Base-by-base conservation (phyloP, 2,113 vertebrate species). In the Nymphicus hollandicus region DNA sequence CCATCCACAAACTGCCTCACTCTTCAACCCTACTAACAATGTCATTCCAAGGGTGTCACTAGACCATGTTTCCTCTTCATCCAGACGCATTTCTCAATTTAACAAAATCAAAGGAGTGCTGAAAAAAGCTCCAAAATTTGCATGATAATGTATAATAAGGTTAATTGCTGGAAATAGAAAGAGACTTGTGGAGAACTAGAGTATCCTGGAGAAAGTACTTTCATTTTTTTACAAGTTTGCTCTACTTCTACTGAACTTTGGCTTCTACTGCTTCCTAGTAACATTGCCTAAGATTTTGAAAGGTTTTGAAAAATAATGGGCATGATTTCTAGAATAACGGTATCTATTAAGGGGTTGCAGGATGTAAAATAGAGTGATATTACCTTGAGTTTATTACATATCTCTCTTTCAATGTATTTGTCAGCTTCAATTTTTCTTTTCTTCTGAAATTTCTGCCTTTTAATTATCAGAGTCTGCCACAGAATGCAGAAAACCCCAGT, bases 281-380 rank as follows among this genome's bases (percentile, higher is more conserved):
- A 91, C 41, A 63, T 52, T 52, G 66, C 37, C 43, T 80, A 90
- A 70, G 53, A 60, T 22, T 96, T 94, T 93, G 95, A 47, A 66
- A 81, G 70, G 64, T 94, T 94, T 96, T 93, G 92, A 78, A 96
- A 96, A 97, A 95, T 73, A 96, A 89, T 27, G 63, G 19, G 41
- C 20, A 80, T 85, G 81, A 60, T 81, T 95, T 95, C 70, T 87
- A 96, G 74, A 94, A 86, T 88, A 95, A 33, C 14, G 52, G 77
- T 71, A 72, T 90, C 71, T 63, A 77, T 77, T 64, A 94, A 94
- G 43, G 41, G 35, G 64, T 43, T 92, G 52, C 37, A 85, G 49
- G 43, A 64, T 78, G 35, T 43, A 83, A 89, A 96, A 37, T 44
- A 60, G 69, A 9, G 1, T 64, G 27, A 33, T 74, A 93, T 53